Evolutionary conservation across 2,113 vertebrate genomes (phyloP).

Genomic region (Vulpes lagopus): DNA sequence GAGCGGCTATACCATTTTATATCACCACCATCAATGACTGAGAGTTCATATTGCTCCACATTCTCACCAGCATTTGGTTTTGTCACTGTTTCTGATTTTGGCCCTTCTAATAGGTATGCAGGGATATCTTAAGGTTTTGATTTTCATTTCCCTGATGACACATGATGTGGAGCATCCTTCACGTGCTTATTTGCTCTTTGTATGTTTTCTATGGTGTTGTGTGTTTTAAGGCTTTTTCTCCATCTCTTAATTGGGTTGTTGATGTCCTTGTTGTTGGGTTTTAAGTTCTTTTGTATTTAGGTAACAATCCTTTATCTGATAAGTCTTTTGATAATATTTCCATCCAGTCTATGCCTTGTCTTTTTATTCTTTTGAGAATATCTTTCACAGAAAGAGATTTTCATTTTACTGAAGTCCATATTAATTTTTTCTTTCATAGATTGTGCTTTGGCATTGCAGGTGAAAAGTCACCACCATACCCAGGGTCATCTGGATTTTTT

Average conservation of each 20-base stretch:
- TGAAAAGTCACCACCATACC: not conserved
- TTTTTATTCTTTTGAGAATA: not conserved
- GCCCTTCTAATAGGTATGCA: not conserved
- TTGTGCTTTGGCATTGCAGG: not conserved
- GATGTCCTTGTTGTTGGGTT: not conserved
- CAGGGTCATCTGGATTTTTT: not conserved
- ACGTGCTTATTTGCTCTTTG: not conserved
- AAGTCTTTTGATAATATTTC: not conserved
- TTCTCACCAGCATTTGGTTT: not conserved
- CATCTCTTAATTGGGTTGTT: not conserved
- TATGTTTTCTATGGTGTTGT: not conserved
- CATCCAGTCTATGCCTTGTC: not conserved
- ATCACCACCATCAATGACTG: not conserved
- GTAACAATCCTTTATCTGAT: not conserved
- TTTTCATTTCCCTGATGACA: not conserved
- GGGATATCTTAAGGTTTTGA: not conserved
- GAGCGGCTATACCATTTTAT: not conserved
- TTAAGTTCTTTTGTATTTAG: not conserved
- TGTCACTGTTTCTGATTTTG: not conserved
- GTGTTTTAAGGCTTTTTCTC: not conserved
- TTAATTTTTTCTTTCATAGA: not conserved
- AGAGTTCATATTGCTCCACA: not conserved
- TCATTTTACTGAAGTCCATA: not conserved
- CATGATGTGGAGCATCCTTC: not conserved
- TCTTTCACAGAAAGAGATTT: not conserved